Evolutionary conservation across 2,888 invertebrate genomes (phyloP), one percentile per base, ranked within the genome.

Genomic region (Eustalomyia histrio): DNA sequence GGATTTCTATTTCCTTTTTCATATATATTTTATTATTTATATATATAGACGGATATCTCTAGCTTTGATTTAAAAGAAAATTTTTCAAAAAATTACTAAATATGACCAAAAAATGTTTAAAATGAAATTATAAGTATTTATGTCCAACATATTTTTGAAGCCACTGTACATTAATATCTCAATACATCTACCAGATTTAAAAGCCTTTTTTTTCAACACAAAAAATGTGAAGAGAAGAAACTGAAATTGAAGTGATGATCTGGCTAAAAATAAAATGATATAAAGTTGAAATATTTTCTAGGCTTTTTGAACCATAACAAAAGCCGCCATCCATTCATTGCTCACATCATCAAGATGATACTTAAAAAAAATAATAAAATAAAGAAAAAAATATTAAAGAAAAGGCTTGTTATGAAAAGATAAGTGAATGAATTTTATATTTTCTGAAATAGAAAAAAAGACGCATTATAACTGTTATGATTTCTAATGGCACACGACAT

Each of bases 171-270:
- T 24, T 3, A 3, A 24, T 24, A 24, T 5, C 24, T 29, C 29
- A 6, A 29, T 7, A 29, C 29, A 29, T 29, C 3, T 29, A 6
- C 7, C 29, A 29, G 29, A 3, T 29, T 63, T n/a, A 50, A 50
- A 16, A 57, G 52, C 21, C 39, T 53, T 35, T 29, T 39, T 52
- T 35, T 29, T 39, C 8, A 39, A 39, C 35, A 39, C 39, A 39
- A 39, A 39, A 29, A 29, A 29, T 29, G 1, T 2, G 5, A 24
- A 35, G 5, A 5, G 5, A 24, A 24, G 5, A 35, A 55, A 43
- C 43, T 68, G 33, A 67, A 67, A 80, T 76, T 75, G 67, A 80
- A 80, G 67, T 72, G 76, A 76, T 80, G 80, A 80, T 80, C 50
- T 18, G 55, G 80, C 80, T 39, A 47, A 80, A 47, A 47, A 47